phyloP scores from a whole-genome alignment of 2,888 invertebrate species.

The Amiota communis region DNA sequence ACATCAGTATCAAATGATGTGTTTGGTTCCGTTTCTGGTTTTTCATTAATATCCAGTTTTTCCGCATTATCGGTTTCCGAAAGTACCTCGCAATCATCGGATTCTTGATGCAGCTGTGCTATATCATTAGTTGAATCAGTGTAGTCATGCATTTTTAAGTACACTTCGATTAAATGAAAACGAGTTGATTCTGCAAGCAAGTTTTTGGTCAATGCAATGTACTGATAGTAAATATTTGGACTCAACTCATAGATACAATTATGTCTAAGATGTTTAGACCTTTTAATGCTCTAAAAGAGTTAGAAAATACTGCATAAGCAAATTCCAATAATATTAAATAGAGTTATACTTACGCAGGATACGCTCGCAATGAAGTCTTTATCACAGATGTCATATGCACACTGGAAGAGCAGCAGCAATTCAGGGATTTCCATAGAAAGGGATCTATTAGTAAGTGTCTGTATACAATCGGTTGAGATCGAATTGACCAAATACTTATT shows the following conservation, averaged over 20 bases:
- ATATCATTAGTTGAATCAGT: neutral
- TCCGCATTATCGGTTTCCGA: neutral
- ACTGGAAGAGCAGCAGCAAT: conserved; percentile 34
- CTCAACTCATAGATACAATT: neutral
- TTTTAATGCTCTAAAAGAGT: no score
- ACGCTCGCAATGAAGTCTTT: conserved; percentile 18
- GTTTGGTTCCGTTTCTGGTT: neutral
- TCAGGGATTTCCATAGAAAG: conserved; percentile 1
- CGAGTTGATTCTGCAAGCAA: neutral
- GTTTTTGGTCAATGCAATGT: neutral
- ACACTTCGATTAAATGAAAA: neutral
- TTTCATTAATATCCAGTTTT: neutral
- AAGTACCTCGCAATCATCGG: neutral
- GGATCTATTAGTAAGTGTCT: conserved; percentile 8
- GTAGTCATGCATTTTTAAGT: neutral
- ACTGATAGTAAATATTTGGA: neutral
- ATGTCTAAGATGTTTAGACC: neutral
- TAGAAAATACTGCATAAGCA: no score
- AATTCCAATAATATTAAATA: neutral
- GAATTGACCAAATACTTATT: conserved; percentile 37
- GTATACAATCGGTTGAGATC: conserved; percentile 33
- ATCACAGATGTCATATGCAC: conserved; percentile 29
- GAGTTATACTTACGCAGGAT: neutral
- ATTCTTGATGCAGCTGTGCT: neutral
- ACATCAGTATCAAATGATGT: neutral